Percentiles rank a stretch among this genome's conserved stretches.
Evolutionary conservation across 2,797 vertebrate genomes (phyloP).

Genomic region (Apogon hyalosoma): DNA sequence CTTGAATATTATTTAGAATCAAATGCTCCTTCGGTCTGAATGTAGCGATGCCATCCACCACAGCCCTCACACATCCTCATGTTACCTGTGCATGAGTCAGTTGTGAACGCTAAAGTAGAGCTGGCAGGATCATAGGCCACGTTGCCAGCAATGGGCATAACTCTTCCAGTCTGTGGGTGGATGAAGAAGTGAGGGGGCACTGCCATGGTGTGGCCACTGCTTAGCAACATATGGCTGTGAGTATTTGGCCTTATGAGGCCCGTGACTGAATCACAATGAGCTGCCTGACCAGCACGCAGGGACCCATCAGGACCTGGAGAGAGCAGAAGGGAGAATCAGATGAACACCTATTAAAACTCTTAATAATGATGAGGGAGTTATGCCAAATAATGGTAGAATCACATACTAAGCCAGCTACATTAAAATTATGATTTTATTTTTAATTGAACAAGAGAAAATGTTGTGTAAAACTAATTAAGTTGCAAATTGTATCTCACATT

Average conservation of each 20-base stretch:
- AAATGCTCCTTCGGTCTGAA: background rate
- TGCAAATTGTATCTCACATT: background rate
- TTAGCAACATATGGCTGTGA: conserved; percentile 82
- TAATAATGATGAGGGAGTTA: background rate
- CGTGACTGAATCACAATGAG: conserved; percentile 80
- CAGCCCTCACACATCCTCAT: background rate
- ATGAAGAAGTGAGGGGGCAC: conserved; percentile 86
- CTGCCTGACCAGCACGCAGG: conserved; percentile 55
- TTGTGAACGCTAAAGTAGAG: conserved; percentile 82
- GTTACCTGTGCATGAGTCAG: conserved; percentile 80
- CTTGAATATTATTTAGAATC: background rate
- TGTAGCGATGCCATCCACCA: background rate
- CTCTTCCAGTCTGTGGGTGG: conserved; percentile 86
- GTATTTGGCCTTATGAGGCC: conserved; percentile 83
- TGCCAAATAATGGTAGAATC: background rate
- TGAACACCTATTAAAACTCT: background rate
- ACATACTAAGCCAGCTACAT: background rate
- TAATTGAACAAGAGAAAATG: background rate
- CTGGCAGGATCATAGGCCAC: conserved; percentile 85
- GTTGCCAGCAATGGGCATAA: conserved; percentile 88
- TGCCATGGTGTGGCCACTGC: conserved; percentile 79
- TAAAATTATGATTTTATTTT: background rate
- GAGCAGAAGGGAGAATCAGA: conserved; percentile 6
- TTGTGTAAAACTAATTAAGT: background rate
- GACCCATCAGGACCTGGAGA: conserved; percentile 78